Percentiles rank a stretch among this genome's conserved stretches.
These are phyloP conservation scores for Dromaius novaehollandiae DNA, from an alignment of 2,113 vertebrate genomes.

Conservation along the genomic window DNA sequence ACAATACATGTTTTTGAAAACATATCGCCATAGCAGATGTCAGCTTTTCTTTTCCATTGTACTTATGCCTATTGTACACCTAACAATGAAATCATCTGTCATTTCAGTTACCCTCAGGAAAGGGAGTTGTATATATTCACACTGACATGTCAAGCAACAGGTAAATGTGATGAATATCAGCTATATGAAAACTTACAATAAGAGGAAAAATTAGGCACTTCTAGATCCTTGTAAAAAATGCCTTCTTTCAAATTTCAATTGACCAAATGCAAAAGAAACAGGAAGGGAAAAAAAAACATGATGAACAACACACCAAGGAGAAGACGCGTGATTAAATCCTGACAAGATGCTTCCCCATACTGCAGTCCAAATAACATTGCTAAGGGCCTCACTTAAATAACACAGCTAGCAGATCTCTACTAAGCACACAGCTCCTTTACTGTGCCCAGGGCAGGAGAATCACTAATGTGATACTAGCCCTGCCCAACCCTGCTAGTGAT, in stretches of 20 bases:
- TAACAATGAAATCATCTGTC: conserved; percentile 54
- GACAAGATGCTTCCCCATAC: background rate
- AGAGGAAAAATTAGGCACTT: background rate
- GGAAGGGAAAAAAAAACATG: background rate
- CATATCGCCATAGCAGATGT: conserved; percentile 23
- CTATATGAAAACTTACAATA: background rate
- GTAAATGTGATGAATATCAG: conserved; percentile 14
- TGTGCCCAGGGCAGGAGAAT: background rate
- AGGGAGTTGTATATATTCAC: conserved; percentile 31
- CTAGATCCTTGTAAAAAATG: background rate
- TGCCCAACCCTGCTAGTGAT: background rate
- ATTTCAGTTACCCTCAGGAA: conserved; percentile 37
- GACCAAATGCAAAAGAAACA: background rate
- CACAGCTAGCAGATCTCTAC: accelerated
- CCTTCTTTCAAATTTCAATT: background rate
- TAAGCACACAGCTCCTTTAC: background rate
- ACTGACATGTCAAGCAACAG: conserved; percentile 24
- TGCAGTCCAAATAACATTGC: background rate
- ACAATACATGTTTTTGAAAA: conserved; percentile 38
- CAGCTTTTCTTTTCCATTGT: conserved; percentile 30
- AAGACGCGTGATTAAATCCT: background rate
- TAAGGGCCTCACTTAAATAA: background rate
- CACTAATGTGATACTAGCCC: background rate
- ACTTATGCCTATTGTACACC: conserved; percentile 26
- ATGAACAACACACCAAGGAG: background rate